These are phyloP conservation scores for Fopius arisanus DNA, from an alignment of 1,140 invertebrate species.

Conservation along the genomic window DNA sequence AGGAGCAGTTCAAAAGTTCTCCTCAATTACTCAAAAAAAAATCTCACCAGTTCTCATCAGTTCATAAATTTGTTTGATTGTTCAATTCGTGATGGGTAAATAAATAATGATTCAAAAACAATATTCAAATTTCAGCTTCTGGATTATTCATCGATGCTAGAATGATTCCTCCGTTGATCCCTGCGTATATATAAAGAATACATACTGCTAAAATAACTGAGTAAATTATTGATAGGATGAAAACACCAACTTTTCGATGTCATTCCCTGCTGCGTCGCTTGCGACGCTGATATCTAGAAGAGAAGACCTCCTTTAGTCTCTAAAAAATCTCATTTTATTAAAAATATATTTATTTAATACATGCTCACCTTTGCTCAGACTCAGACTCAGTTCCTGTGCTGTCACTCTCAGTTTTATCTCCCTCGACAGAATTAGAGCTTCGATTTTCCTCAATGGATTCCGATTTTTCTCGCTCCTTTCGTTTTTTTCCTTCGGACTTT, in stretches of 20 bases:
- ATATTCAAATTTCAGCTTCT: neutral
- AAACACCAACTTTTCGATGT: conserved; percentile 68
- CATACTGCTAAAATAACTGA: conserved; percentile 66
- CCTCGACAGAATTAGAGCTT: conserved; percentile 33
- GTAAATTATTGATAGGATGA: conserved; percentile 68
- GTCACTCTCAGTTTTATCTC: conserved; percentile 36
- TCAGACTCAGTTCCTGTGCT: conserved; percentile 44
- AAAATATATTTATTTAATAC: conserved; percentile 20
- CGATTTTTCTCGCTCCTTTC: conserved; percentile 9
- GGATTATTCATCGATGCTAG: conserved; percentile 34
- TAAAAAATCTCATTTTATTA: neutral
- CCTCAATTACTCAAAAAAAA: too few relatives aligned
- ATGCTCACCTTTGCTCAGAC: conserved; percentile 42
- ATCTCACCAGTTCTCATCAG: too few relatives aligned
- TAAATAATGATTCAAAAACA: neutral
- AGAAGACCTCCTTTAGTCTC: conserved; percentile 13
- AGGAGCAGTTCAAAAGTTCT: too few relatives aligned
- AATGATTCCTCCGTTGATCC: conserved; percentile 64
- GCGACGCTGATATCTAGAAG: conserved; percentile 47
- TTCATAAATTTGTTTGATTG: too few relatives aligned
- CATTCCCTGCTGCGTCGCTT: conserved; percentile 61
- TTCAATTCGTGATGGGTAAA: too few relatives aligned
- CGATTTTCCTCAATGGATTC: conserved; percentile 27
- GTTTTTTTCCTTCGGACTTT: conserved; percentile 11
- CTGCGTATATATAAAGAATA: conserved; percentile 67